A percentile compares a stretch with the other conserved stretches of the same genome.
phyloP scores from a whole-genome alignment of 2,113 vertebrate genomes.

The Malaclemys terrapin region DNA sequence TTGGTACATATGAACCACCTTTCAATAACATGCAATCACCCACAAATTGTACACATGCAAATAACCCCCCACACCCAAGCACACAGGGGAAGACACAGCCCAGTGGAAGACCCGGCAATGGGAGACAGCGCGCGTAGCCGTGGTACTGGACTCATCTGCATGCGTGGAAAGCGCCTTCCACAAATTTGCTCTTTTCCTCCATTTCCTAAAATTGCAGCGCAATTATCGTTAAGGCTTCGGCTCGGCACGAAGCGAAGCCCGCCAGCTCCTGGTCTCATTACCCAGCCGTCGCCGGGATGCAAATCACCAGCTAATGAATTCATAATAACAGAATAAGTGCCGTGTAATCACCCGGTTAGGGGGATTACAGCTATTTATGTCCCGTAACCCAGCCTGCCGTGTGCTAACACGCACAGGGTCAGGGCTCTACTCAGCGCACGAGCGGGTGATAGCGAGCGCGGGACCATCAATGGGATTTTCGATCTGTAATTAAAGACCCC shows the following conservation, averaged over 20 bases:
- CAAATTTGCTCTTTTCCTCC: conserved; percentile 57
- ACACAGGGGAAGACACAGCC: not conserved
- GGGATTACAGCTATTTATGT: conserved; percentile 36
- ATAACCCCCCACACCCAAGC: not conserved
- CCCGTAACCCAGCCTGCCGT: not conserved
- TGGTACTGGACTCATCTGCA: conserved; percentile 26
- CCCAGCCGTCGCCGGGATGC: conserved; percentile 45
- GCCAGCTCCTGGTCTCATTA: conserved; percentile 52
- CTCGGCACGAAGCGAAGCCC: conserved; percentile 12
- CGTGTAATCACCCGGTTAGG: conserved; percentile 62
- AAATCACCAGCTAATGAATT: conserved; percentile 69
- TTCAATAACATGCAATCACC: not conserved
- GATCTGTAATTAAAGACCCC: not conserved
- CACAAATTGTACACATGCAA: too few relatives aligned
- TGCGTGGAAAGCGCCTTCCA: conserved; percentile 56
- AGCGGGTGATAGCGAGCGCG: not conserved
- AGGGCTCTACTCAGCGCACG: not conserved
- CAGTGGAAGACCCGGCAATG: too few relatives aligned
- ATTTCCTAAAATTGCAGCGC: conserved; percentile 65
- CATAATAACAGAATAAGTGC: conserved; percentile 57
- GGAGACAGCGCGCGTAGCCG: not conserved
- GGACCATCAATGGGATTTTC: not conserved
- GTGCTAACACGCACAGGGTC: not conserved
- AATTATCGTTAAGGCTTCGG: conserved; percentile 59
- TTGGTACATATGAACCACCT: not conserved